phyloP scores from a whole-genome alignment of 2,797 vertebrate genomes.

The Rhadinocentrus ornatus region DNA sequence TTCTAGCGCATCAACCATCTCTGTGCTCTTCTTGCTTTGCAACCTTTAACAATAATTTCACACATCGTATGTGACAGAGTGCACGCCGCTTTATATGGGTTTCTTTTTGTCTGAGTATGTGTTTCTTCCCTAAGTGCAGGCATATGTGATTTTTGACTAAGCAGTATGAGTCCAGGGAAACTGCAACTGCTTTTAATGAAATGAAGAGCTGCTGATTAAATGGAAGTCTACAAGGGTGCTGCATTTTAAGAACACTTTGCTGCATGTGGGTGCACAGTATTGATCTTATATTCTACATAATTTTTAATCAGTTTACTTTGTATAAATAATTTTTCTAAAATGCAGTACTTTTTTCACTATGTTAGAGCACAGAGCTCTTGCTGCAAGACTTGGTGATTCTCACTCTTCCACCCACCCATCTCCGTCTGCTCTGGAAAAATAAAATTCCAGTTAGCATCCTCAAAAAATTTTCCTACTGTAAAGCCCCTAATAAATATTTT shows the following conservation, averaged over 20 bases:
- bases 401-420: slow-evolving; percentile 3
- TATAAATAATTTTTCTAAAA: not conserved
- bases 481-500: not conserved
- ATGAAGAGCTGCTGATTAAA: slow-evolving; percentile 52
- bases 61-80: slow-evolving; percentile 10
- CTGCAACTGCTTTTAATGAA: slow-evolving; percentile 41
- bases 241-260: not conserved
- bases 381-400: slow-evolving; percentile 3
- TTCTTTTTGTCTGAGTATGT: slow-evolving; percentile 5
- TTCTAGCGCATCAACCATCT: slow-evolving; percentile 6
- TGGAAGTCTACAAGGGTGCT: slow-evolving; percentile 9
- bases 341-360: not conserved
- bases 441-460: slow-evolving; percentile 3
- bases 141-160: slow-evolving; percentile 32
- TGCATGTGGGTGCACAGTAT: not conserved
- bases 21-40: slow-evolving; percentile 27
- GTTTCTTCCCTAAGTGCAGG: slow-evolving; percentile 25
- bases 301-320: not conserved
- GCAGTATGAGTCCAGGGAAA: slow-evolving; percentile 28
- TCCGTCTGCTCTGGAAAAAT: not conserved
- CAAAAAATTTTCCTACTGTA: not conserved
- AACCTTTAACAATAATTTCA: slow-evolving; percentile 31
- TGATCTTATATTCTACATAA: slow-evolving; percentile 5
- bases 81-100: slow-evolving; percentile 1
- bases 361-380: slow-evolving; percentile 5